Evolutionary conservation across 2,113 vertebrate genomes (phyloP).

Genomic region (Antigone vipio): DNA sequence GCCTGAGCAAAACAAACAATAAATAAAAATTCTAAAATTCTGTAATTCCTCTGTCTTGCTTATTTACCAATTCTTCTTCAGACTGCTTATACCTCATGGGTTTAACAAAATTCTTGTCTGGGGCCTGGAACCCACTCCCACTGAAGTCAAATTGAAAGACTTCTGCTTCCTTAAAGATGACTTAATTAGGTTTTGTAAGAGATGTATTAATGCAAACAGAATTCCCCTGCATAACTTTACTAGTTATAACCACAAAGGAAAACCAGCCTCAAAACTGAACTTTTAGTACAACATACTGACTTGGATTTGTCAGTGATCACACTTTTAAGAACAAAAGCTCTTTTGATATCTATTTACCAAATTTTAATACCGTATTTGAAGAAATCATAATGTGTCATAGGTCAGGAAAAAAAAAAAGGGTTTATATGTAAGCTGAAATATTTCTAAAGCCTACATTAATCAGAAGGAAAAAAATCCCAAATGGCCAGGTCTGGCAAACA

Average conservation of each 20-base stretch:
- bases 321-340: neutral
- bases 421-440: neutral
- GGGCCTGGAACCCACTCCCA: neutral
- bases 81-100: neutral
- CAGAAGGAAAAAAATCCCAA: neutral
- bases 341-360: neutral
- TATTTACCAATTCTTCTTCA: neutral
- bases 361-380: neutral
- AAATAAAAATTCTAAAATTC: neutral
- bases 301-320: neutral
- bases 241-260: neutral
- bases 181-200: neutral
- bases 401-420: neutral
- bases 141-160: neutral
- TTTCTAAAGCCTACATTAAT: neutral
- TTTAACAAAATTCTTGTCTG: neutral
- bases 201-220: neutral
- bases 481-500: neutral
- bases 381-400: neutral
- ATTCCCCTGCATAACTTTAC: neutral
- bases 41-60: neutral
- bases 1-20: accelerated
- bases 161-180: neutral
- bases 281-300: neutral
- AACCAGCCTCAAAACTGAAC: neutral